Evolutionary conservation across 2,797 vertebrate species (phyloP).

Genomic region (Falco peregrinus): DNA sequence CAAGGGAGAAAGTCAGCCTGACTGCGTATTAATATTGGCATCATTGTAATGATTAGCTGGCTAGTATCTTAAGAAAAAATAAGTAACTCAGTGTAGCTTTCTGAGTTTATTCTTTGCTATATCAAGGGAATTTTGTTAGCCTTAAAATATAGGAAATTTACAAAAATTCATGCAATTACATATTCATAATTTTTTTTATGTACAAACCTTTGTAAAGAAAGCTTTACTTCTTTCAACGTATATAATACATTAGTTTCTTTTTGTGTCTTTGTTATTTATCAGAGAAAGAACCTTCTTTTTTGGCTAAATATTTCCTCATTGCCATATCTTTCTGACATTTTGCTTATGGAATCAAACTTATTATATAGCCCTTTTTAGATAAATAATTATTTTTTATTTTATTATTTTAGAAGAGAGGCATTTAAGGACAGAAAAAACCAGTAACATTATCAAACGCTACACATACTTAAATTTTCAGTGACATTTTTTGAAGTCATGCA

Average conservation of each 20-base stretch:
- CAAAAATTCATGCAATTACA: background rate
- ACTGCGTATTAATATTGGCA: constrained; percentile 60
- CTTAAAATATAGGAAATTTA: background rate
- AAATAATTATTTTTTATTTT: background rate
- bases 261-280: background rate
- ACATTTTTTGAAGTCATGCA: background rate
- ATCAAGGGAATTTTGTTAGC: constrained; percentile 5
- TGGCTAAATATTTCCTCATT: background rate
- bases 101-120: background rate
- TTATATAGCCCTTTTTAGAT: background rate
- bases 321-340: background rate
- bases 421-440: background rate
- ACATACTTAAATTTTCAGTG: background rate
- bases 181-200: background rate
- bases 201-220: background rate
- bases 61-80: background rate
- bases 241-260: background rate
- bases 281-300: background rate
- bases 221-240: background rate
- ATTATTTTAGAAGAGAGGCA: background rate
- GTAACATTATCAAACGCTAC: background rate
- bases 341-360: background rate
- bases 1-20: constrained; percentile 58
- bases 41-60: constrained; percentile 34
- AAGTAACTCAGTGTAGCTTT: background rate